Evolutionary conservation across 2,888 invertebrate genomes (phyloP).

Genomic region (Petrolisthes cinctipes): DNA sequence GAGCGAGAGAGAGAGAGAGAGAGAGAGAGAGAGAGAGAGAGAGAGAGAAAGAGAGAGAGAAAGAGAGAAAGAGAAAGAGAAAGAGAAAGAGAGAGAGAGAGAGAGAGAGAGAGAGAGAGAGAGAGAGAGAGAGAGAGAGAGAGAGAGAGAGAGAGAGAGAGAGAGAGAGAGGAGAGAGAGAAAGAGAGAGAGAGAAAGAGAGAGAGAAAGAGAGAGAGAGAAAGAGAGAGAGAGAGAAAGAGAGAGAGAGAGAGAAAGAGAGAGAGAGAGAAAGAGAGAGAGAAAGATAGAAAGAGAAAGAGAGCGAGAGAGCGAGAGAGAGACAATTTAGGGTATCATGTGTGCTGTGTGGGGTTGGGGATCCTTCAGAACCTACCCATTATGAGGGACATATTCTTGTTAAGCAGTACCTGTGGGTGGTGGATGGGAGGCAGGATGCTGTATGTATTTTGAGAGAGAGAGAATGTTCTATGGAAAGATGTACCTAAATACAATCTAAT

Average conservation of each 20-base stretch:
- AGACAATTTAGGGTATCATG: background rate
- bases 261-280: background rate
- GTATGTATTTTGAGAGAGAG: no score
- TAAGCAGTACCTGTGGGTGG: no score
- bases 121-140: constrained; percentile 7
- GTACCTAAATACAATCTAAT: no score
- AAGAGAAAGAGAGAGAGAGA: background rate
- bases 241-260: background rate
- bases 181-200: no score
- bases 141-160: background rate
- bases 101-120: background rate
- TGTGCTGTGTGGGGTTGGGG: no score
- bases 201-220: no score
- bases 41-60: background rate
- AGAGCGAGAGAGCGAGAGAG: background rate
- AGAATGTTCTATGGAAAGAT: no score
- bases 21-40: background rate
- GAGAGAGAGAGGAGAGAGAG: background rate
- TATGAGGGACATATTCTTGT: no score
- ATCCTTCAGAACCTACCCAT: no score
- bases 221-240: background rate
- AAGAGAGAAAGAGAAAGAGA: constrained; percentile 13
- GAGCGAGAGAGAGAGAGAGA: background rate
- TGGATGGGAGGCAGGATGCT: no score
- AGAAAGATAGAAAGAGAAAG: background rate